Evolutionary conservation across 2,888 invertebrate genomes (phyloP), one percentile per base, ranked within the genome.

Genomic region (Dryocosmus kuriphilus): DNA sequence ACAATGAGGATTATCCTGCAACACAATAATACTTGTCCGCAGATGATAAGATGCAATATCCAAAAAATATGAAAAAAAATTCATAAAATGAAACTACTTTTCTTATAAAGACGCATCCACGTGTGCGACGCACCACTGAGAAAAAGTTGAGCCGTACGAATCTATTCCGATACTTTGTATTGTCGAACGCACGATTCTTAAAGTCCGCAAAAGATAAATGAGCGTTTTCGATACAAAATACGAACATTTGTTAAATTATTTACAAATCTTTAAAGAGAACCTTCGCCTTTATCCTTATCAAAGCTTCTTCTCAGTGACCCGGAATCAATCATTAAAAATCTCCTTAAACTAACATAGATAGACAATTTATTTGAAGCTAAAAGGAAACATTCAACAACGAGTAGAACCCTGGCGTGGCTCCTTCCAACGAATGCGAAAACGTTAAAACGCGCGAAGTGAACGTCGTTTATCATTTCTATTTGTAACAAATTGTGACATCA

Each of bases 381-480:
- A 85, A 85, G 74, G 75, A 87, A 87, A 86, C 85, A 79, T 87
- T 86, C 83, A 87, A 87, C 86, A 85, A 87, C 83, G 81, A 77
- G 82, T 84, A 87, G 81, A 86, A 87, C 82, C 86, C 81, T 86
- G 71, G 71, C 71, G 30, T 51, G 71, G 71, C 71, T 71, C 71
- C 51, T 71, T 71, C 46, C 51, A 71, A 71, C 71, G 71, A 71
- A 71, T 51, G 71, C 51, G 71, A 71, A 71, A 71, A 71, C 71
- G 51, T 71, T 71, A 46, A 71, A 71, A 51, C 51, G 71, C 71
- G 71, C 71, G 71, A 71, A 71, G 71, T 71, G 27, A 71, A 71
- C 51, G 71, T 71, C 51, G 32, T 51, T 71, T 51, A 71, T 51
- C 27, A 71, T 51, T 71, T 71, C 71, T 71, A 71, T 71, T 46